Conservation (phyloP, 2,113 vertebrate genomes). For the Pelobates fuscus region DNA sequence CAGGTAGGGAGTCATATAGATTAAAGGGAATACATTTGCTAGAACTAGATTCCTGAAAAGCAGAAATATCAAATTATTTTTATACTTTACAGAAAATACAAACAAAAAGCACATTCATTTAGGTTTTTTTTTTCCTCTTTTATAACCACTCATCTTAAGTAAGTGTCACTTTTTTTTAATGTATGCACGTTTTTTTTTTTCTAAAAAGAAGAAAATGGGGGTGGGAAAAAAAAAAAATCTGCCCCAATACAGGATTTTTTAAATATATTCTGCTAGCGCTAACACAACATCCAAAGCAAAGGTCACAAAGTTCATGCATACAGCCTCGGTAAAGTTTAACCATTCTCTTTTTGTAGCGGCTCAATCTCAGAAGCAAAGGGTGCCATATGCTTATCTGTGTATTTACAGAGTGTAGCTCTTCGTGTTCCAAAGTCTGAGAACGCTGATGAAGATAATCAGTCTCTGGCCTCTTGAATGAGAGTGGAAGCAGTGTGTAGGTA, state of each 20-base stretch:
- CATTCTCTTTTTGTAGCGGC: background rate
- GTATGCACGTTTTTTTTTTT: too few relatives aligned
- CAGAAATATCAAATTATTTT: background rate
- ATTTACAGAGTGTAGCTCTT: slow-evolving; percentile 7
- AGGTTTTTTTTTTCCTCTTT: too few relatives aligned
- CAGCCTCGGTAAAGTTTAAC: background rate
- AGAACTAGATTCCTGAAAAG: background rate
- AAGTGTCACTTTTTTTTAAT: background rate
- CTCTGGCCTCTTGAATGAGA: slow-evolving; percentile 57
- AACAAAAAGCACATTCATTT: too few relatives aligned
- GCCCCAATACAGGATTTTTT: background rate
- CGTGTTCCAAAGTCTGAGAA: slow-evolving; percentile 49
- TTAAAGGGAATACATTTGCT: too few relatives aligned
- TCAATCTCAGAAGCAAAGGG: background rate
- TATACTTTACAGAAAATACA: too few relatives aligned
- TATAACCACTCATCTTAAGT: background rate
- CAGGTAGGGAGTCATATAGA: too few relatives aligned
- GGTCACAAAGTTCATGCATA: slow-evolving; percentile 67
- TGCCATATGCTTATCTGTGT: background rate
- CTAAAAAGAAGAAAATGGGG: background rate
- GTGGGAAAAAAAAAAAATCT: background rate
- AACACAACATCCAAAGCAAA: slow-evolving; percentile 65
- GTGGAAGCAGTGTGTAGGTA: slow-evolving; percentile 61
- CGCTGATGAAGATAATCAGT: slow-evolving; percentile 59
- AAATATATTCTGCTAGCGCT: slow-evolving; percentile 14